These are phyloP conservation scores for Petrophora chlorosata DNA, from an alignment of 2,888 invertebrate genomes.

Conservation along the genomic window DNA sequence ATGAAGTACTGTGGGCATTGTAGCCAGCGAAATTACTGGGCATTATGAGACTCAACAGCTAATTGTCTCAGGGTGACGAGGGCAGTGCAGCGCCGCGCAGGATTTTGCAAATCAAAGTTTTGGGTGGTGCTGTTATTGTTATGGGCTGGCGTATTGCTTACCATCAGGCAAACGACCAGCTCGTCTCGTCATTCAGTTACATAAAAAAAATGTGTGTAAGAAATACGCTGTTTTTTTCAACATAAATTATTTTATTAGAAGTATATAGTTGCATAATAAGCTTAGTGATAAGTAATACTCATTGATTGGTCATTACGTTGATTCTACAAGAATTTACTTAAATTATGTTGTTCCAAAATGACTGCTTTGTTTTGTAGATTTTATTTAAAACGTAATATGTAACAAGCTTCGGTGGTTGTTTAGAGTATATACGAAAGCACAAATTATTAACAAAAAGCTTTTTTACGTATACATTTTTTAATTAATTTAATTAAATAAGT, in stretches of 20 bases:
- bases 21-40: no score
- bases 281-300: slow-evolving; percentile 27
- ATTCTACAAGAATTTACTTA: slow-evolving; percentile 15
- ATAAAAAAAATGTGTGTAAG: neutral
- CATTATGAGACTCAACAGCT: no score
- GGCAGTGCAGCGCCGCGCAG: no score
- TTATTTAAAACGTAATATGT: slow-evolving; percentile 8
- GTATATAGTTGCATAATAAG: slow-evolving; percentile 22
- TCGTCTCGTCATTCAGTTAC: no score
- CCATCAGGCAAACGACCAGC: no score
- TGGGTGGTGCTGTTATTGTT: no score
- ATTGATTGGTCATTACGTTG: slow-evolving; percentile 8
- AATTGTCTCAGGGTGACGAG: no score
- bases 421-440: slow-evolving; percentile 5
- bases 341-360: neutral
- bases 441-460: slow-evolving; percentile 7
- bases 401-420: slow-evolving; percentile 26
- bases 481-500: neutral
- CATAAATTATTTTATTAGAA: slow-evolving; percentile 6
- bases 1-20: no score
- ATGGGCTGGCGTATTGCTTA: no score
- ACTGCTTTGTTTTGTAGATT: slow-evolving; percentile 5
- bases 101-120: no score
- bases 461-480: neutral
- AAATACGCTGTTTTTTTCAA: slow-evolving; percentile 22